Evolutionary conservation across 35 echinoderm and acorn worm species (phyloP).

Genomic region (Stichopus chloronotus): DNA sequence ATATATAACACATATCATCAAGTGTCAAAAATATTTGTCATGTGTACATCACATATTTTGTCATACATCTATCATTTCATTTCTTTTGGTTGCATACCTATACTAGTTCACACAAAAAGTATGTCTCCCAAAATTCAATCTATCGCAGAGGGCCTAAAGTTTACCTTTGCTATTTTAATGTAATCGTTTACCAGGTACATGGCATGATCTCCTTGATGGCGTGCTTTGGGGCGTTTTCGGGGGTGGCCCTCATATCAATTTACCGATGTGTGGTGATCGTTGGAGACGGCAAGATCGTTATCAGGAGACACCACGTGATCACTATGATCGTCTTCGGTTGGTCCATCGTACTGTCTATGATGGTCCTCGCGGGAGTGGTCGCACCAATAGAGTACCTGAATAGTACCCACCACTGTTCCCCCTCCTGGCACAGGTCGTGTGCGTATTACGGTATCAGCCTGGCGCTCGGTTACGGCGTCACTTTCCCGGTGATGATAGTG

Average conservation of each 20-base stretch:
- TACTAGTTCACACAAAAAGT: too few relatives aligned
- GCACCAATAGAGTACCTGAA: background rate
- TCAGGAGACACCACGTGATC: background rate
- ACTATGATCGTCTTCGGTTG: background rate
- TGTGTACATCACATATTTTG: too few relatives aligned
- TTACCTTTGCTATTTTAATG: too few relatives aligned
- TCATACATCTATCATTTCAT: too few relatives aligned
- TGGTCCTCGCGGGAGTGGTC: background rate
- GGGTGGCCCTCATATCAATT: slow-evolving; percentile 18
- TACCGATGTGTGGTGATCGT: slow-evolving; percentile 7
- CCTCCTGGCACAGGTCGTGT: background rate
- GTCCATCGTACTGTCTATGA: background rate
- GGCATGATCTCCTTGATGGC: background rate
- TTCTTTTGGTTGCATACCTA: too few relatives aligned
- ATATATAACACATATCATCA: too few relatives aligned
- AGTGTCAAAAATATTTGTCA: too few relatives aligned
- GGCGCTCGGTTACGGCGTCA: background rate
- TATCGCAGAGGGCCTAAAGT: too few relatives aligned
- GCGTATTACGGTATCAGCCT: background rate
- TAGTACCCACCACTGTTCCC: slow-evolving; percentile 36
- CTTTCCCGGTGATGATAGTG: background rate
- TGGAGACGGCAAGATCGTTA: background rate
- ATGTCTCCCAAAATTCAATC: too few relatives aligned
- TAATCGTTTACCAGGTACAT: background rate
- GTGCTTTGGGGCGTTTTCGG: background rate